Evolutionary conservation across 2,113 vertebrate genomes (phyloP), one percentile per base, ranked within the genome.

Genomic region (Megatriorchis doriae): DNA sequence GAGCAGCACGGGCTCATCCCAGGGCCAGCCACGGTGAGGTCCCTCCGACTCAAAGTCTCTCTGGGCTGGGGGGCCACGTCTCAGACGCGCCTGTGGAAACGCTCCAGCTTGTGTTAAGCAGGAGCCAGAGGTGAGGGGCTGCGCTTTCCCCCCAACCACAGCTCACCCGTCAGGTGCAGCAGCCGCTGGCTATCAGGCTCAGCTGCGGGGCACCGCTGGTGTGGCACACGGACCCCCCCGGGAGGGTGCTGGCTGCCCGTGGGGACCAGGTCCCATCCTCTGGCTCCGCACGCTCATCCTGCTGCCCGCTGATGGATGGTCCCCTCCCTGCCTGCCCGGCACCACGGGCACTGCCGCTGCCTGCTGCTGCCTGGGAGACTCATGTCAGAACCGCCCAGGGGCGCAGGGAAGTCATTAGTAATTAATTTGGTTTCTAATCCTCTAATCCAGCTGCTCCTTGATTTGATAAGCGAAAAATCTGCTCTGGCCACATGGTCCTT

Each of bases 341-440:
- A 2, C 58, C 84, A 32, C 3, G 1, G 3, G 32, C 56, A 9
- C 36, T 27, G 65, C 65, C 0, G 14, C 50, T 52, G 50, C 50
- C 50, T 52, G 50, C 25, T 52, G 0, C 55, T 92, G 92, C 83
- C 71, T 17, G 68, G 7, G 32, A 77, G 45, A 26, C 40, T 63
- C 80, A 38, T 40, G 86, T n/a, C 82, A 70, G 59, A 89, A 13
- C 79, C 1, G 7, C 72, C 47, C 4, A 23, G 1, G 56, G 61
- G 40, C 43, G 75, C 27, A 3, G 63, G 55, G 82, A 96, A 91
- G 90, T 97, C 96, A 96, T 96, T 94, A 96, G 94, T 95, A 95
- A 91, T 96, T 97, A 96, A 96, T 97, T 97, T 93, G 75, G 71
- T 72, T 91, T 94, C 95, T 97, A 93, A 97, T 95, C 97, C 97